These are phyloP conservation scores for Ursus arctos DNA, from an alignment of 2,113 vertebrate genomes.

Conservation along the genomic window DNA sequence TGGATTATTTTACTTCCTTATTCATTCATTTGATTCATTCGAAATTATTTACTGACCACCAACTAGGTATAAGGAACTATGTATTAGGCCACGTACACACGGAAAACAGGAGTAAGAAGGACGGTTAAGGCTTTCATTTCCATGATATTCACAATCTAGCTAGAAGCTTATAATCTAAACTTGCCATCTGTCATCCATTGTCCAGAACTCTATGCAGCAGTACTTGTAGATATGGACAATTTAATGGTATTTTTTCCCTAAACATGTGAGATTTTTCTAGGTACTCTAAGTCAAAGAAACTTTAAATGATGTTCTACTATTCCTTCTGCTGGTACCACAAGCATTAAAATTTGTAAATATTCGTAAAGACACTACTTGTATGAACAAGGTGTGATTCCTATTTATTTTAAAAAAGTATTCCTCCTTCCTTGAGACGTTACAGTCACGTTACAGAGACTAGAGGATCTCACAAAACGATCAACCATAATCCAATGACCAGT, in stretches of 20 bases:
- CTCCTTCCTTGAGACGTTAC: not conserved
- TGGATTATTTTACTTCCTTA: not conserved
- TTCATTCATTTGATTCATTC: not conserved
- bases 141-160: not conserved
- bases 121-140: not conserved
- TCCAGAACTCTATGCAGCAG: not conserved
- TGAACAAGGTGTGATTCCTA: not conserved
- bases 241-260: not conserved
- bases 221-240: not conserved
- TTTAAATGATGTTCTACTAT: not conserved
- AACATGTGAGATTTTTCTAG: not conserved
- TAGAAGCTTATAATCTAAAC: not conserved
- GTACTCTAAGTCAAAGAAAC: not conserved
- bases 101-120: not conserved
- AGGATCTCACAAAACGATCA: not conserved
- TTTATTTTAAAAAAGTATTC: not conserved
- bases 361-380: not conserved
- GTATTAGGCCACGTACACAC: not conserved
- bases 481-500: not conserved
- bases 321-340: not conserved
- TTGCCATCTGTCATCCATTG: not conserved
- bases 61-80: not conserved
- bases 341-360: not conserved
- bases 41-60: not conserved
- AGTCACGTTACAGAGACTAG: not conserved